A percentile compares a stretch with the other conserved stretches of the same genome.
These are phyloP conservation scores for Ooceraea biroi DNA, from an alignment of 1,140 invertebrate species.

Conservation along the genomic window DNA sequence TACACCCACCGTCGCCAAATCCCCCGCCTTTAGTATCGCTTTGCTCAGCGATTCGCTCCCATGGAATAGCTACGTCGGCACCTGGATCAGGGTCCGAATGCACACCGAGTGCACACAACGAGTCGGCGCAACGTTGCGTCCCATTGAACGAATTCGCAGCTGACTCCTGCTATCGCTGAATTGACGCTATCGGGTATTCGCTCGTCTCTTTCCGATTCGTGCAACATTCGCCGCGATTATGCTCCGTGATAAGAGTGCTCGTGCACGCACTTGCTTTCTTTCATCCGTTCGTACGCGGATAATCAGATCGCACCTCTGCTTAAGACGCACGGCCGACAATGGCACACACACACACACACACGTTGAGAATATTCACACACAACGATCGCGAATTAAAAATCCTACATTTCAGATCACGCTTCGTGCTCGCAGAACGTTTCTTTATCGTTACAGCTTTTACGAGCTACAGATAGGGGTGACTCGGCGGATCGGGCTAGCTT, in stretches of 20 bases:
- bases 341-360: no score
- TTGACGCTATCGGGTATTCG: constrained; percentile 38
- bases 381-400: not conserved
- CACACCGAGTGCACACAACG: constrained; percentile 58
- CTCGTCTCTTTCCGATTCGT: constrained; percentile 42
- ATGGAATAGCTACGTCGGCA: constrained; percentile 68
- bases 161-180: constrained; percentile 58
- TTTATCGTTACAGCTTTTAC: no score
- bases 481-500: not conserved
- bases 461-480: no score
- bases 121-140: constrained; percentile 28
- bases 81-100: constrained; percentile 32
- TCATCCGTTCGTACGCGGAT: not conserved
- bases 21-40: constrained; percentile 55
- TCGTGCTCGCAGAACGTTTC: not conserved
- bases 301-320: not conserved
- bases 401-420: not conserved
- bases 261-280: not conserved
- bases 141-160: constrained; percentile 66
- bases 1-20: constrained; percentile 21
- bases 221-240: constrained; percentile 9
- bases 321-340: not conserved
- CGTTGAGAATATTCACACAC: not conserved
- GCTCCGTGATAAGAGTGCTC: constrained; percentile 33
- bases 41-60: constrained; percentile 70